Conservation (phyloP, 2,797 vertebrate genomes). For the Apogon hyalosoma region DNA sequence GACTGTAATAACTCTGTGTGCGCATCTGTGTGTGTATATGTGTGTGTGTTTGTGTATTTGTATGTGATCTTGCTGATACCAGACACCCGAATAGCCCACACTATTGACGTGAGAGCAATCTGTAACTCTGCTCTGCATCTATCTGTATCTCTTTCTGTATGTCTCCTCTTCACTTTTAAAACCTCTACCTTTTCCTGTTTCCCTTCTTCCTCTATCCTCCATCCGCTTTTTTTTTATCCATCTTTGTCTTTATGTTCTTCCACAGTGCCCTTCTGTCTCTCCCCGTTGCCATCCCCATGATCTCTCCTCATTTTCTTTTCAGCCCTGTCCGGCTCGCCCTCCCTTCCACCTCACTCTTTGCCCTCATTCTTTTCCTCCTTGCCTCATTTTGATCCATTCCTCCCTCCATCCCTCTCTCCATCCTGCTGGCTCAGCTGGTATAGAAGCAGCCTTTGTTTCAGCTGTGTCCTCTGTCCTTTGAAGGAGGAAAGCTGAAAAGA, state of each 20-base stretch:
- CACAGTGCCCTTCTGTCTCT: background rate
- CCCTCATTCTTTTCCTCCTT: slow-evolving; percentile 55
- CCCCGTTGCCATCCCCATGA: background rate
- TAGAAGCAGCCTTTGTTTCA: slow-evolving; percentile 76
- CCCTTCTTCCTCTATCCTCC: background rate
- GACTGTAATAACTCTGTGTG: slow-evolving; percentile 29
- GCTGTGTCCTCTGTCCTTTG: slow-evolving; percentile 68
- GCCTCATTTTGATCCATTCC: slow-evolving; percentile 52
- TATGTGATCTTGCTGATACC: slow-evolving; percentile 49
- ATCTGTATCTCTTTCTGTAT: slow-evolving; percentile 40
- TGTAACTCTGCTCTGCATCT: slow-evolving; percentile 34
- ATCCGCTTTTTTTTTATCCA: background rate
- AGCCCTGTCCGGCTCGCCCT: slow-evolving; percentile 33
- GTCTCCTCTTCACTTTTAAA: slow-evolving; percentile 28
- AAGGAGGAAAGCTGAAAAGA: slow-evolving; percentile 61
- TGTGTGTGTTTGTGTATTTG: slow-evolving; percentile 17
- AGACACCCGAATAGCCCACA: slow-evolving; percentile 29
- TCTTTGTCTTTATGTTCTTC: slow-evolving; percentile 1
- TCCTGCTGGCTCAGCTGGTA: slow-evolving; percentile 78
- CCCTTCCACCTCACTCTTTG: slow-evolving; percentile 59
- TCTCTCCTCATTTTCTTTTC: slow-evolving; percentile 27
- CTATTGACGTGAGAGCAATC: slow-evolving; percentile 51
- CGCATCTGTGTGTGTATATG: slow-evolving; percentile 13
- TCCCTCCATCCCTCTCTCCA: slow-evolving; percentile 25
- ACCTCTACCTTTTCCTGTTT: background rate